These are phyloP conservation scores for Criorhina ranunculi DNA, from an alignment of 2,888 invertebrate species.

Conservation along the genomic window DNA sequence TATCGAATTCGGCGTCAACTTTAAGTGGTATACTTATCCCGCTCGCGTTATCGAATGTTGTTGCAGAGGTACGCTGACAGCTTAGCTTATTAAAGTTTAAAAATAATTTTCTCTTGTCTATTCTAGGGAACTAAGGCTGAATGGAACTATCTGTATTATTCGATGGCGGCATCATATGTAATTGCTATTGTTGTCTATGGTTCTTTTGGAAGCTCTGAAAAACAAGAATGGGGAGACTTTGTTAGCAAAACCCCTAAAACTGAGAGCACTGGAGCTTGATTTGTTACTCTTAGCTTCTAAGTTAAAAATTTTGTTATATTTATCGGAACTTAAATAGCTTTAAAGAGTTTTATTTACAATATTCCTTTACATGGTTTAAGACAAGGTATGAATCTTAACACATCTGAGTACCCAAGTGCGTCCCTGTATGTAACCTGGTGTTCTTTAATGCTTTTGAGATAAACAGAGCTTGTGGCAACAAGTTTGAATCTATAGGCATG, in stretches of 20 bases:
- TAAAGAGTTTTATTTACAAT: too few relatives aligned
- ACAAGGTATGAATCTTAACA: too few relatives aligned
- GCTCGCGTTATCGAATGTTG: conserved; percentile 82
- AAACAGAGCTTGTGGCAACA: too few relatives aligned
- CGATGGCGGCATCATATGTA: conserved; percentile 81
- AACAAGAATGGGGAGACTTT: conserved; percentile 83
- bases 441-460: too few relatives aligned
- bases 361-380: too few relatives aligned
- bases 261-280: background rate
- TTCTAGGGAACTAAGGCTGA: conserved; percentile 83
- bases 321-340: too few relatives aligned
- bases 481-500: too few relatives aligned
- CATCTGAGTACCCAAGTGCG: too few relatives aligned
- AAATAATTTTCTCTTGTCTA: conserved; percentile 16
- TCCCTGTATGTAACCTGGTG: too few relatives aligned
- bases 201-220: conserved; percentile 83
- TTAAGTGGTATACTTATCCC: conserved; percentile 84
- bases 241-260: conserved; percentile 12
- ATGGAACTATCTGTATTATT: conserved; percentile 84
- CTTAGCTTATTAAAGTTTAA: background rate
- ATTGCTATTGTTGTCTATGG: conserved; percentile 83
- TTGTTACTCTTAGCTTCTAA: background rate
- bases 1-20: conserved; percentile 84
- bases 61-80: conserved; percentile 80
- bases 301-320: background rate